These are phyloP conservation scores for Brachymystax lenok DNA, from an alignment of 2,797 vertebrate genomes.

Conservation along the genomic window DNA sequence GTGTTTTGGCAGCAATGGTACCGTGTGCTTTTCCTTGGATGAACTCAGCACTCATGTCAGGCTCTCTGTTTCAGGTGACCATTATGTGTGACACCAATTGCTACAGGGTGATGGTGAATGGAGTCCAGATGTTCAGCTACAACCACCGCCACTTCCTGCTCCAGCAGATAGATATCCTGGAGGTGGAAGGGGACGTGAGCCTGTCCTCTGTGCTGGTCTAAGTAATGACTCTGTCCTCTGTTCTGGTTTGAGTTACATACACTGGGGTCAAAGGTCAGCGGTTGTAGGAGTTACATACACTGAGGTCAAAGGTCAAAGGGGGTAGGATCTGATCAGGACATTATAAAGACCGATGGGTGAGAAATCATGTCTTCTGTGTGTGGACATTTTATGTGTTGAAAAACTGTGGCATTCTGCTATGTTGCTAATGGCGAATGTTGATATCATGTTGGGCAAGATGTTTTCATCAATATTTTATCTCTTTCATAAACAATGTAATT, in stretches of 20 bases:
- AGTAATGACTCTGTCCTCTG: not conserved
- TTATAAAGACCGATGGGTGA: too few species aligned
- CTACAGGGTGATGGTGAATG: slow-evolving; percentile 49
- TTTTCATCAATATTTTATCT: too few species aligned
- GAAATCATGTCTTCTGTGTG: too few species aligned
- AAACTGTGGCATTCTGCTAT: not conserved
- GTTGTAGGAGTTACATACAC: not conserved
- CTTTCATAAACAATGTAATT: not conserved
- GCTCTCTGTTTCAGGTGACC: slow-evolving; percentile 45
- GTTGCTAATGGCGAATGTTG: not conserved
- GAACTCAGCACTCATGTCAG: not conserved
- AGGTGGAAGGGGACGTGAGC: slow-evolving; percentile 55
- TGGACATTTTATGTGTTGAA: too few species aligned
- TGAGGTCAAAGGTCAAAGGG: too few species aligned
- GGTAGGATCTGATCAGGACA: not conserved
- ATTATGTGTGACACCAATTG: slow-evolving; percentile 55
- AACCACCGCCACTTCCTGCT: slow-evolving; percentile 44
- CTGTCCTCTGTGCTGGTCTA: slow-evolving; percentile 43
- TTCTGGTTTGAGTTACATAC: not conserved
- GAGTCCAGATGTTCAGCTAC: slow-evolving; percentile 51
- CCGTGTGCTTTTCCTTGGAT: not conserved
- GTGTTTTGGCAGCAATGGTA: not conserved
- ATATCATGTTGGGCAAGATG: not conserved
- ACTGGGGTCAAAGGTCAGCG: too few species aligned
- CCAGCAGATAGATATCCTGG: slow-evolving; percentile 48